Conservation (phyloP, 1,140 invertebrate species). For the Diabrotica virgifera region DNA sequence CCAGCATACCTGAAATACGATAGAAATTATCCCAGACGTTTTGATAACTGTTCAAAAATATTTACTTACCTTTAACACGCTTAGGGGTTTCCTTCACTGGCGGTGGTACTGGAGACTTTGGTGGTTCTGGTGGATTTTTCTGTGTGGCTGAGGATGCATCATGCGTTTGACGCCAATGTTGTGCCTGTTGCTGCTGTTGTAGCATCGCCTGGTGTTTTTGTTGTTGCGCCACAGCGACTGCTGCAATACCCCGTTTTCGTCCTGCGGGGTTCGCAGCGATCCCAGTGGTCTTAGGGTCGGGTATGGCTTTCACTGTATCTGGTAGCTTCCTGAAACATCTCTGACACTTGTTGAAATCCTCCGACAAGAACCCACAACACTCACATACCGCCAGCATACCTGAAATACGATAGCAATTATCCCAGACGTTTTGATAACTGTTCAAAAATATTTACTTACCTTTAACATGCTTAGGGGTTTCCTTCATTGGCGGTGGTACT, state of each 20-base stretch:
- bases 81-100: slow-evolving; percentile 53
- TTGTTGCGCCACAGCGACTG: background rate
- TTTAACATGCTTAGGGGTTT: slow-evolving; percentile 58
- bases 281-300: slow-evolving; percentile 22
- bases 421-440: background rate
- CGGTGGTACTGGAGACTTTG: slow-evolving; percentile 37
- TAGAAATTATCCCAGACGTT: background rate
- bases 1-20: slow-evolving; percentile 58
- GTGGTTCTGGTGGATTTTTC: slow-evolving; percentile 11
- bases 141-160: too few relatives aligned
- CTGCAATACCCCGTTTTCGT: slow-evolving; percentile 4
- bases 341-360: slow-evolving; percentile 69
- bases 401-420: slow-evolving; percentile 27
- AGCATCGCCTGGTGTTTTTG: background rate
- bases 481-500: slow-evolving; percentile 43
- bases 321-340: slow-evolving; percentile 58
- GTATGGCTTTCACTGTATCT: slow-evolving; percentile 53
- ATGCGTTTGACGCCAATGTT: too few relatives aligned
- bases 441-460: slow-evolving; percentile 52
- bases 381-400: slow-evolving; percentile 70
- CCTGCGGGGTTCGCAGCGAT: too few relatives aligned
- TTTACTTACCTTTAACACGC: slow-evolving; percentile 59
- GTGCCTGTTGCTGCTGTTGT: background rate
- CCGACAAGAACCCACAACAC: slow-evolving; percentile 67
- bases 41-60: background rate